Conservation (phyloP, 2,888 invertebrate genomes). For the Lasioglossum leucozonium region DNA sequence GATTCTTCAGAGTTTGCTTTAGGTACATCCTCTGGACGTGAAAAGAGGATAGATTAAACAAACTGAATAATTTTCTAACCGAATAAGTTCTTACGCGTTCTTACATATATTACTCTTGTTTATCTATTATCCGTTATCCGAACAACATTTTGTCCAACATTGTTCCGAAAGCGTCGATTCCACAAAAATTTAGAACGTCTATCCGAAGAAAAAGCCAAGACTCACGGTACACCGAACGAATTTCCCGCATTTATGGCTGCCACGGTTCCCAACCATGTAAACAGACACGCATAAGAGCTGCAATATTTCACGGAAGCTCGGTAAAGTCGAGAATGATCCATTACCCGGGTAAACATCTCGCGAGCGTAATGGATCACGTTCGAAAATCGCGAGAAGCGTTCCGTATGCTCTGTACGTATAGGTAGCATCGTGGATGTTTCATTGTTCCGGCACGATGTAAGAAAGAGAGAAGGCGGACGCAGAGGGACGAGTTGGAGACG, state of each 20-base stretch:
- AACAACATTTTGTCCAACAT: too few relatives aligned
- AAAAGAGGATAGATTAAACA: too few relatives aligned
- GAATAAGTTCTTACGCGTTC: too few relatives aligned
- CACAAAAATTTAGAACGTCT: too few relatives aligned
- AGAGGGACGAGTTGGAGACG: background rate
- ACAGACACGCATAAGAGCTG: background rate
- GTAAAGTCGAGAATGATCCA: background rate
- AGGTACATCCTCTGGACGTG: too few relatives aligned
- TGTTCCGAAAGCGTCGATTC: too few relatives aligned
- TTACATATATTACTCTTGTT: too few relatives aligned
- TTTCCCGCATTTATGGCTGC: background rate
- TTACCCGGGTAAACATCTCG: background rate
- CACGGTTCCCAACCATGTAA: background rate
- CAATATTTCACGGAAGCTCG: background rate
- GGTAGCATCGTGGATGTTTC: constrained; percentile 25
- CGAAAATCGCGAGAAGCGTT: background rate
- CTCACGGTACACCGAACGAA: background rate
- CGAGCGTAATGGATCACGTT: background rate
- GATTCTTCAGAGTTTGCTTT: too few relatives aligned
- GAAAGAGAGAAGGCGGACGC: background rate
- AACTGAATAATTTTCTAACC: too few relatives aligned
- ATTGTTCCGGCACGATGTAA: constrained; percentile 14
- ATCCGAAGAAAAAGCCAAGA: too few relatives aligned
- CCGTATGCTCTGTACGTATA: background rate
- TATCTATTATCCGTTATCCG: too few relatives aligned